Evolutionary conservation across 2,888 invertebrate genomes (phyloP).

Genomic region (Melikaiella ostensackeni): DNA sequence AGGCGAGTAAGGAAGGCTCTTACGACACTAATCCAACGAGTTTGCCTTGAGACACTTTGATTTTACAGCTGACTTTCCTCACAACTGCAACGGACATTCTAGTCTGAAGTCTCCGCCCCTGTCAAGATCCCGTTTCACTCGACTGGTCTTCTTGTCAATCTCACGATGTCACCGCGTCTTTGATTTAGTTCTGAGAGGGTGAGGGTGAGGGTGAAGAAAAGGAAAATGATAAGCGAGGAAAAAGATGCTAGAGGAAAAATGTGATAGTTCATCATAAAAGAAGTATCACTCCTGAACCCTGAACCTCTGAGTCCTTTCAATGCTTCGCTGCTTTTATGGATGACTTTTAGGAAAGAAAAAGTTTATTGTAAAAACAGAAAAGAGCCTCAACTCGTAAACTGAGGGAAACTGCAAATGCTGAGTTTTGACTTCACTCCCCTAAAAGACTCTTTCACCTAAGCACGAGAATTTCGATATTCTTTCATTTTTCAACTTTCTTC

Average conservation of each 20-base stretch:
- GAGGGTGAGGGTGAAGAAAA: too few species aligned
- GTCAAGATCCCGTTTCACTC: constrained; percentile 23
- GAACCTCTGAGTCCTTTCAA: constrained; percentile 28
- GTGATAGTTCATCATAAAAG: constrained; percentile 37
- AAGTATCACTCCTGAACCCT: constrained; percentile 31
- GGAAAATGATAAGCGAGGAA: not conserved
- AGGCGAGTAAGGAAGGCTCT: constrained; percentile 13
- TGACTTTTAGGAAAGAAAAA: constrained; percentile 37
- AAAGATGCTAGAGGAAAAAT: constrained; percentile 27
- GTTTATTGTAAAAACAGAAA: constrained; percentile 26
- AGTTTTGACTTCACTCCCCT: constrained; percentile 22
- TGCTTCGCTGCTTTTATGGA: constrained; percentile 34
- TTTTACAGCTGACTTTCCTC: constrained; percentile 36
- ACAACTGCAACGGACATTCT: constrained; percentile 22
- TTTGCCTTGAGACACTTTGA: constrained; percentile 36
- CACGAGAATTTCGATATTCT: constrained; percentile 1
- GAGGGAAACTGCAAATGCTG: constrained; percentile 29
- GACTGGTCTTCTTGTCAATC: constrained; percentile 31
- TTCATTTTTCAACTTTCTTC: constrained; percentile 11
- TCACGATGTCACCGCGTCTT: constrained; percentile 16
- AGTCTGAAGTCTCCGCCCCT: not conserved
- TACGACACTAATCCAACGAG: constrained; percentile 26
- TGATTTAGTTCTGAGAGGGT: constrained; percentile 13
- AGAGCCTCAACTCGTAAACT: constrained; percentile 23
- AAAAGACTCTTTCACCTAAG: constrained; percentile 13